These are phyloP conservation scores for Isaurus tuberculatus DNA, from an alignment of 92 coral and sea anemone species.

Conservation along the genomic window DNA sequence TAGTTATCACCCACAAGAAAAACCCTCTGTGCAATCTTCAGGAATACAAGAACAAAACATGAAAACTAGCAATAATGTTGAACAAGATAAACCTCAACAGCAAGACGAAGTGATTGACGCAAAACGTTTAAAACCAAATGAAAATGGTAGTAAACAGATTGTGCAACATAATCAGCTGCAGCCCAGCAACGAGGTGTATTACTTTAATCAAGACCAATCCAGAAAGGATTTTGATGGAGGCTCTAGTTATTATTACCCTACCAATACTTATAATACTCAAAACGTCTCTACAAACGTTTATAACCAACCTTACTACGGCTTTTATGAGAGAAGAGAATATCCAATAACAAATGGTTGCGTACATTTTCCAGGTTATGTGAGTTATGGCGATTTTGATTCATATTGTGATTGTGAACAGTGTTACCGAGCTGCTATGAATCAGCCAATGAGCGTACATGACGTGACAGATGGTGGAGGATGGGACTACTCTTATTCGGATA, in stretches of 20 bases:
- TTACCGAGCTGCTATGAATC: conserved; percentile 8
- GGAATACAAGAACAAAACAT: not conserved
- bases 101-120: not conserved
- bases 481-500: not conserved
- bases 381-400: not conserved
- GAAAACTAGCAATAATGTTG: not conserved
- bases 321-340: not conserved
- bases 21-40: not conserved
- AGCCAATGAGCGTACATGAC: not conserved
- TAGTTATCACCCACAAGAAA: not conserved
- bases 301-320: not conserved
- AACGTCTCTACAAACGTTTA: not conserved
- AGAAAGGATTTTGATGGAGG: not conserved
- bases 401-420: conserved; percentile 45
- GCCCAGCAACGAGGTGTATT: conserved; percentile 18
- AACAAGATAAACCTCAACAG: conserved; percentile 1
- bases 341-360: not conserved
- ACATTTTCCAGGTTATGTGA: not conserved
- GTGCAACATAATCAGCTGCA: not conserved
- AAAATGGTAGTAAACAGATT: not conserved
- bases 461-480: not conserved
- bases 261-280: not conserved
- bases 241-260: too few relatives aligned
- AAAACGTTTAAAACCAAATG: not conserved
- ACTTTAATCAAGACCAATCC: not conserved